Evolutionary conservation across 2,888 invertebrate genomes (phyloP), one percentile per base, ranked within the genome.

Genomic region (Eupithecia exiguata): DNA sequence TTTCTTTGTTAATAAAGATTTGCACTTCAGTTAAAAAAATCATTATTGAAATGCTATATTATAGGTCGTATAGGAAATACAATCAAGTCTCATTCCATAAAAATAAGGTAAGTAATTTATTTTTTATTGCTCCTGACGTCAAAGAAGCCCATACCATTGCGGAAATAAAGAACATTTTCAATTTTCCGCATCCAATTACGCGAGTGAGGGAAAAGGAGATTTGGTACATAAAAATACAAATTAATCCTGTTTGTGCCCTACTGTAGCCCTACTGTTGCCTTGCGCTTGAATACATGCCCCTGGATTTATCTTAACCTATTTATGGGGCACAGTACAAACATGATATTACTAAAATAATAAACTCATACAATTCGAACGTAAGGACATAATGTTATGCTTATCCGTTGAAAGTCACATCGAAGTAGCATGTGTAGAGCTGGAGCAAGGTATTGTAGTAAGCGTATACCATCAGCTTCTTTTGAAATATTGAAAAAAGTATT

Each of bases 151-250:
- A 30, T 25, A 14, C 16, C 18, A 35, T 18, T 18, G 58, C 16
- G 18, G 35, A 62, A 62, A 62, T 62, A 35, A 35, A n/a, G 62
- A 35, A 62, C 18, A 35, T 35, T 35, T 62, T 35, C 7, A 62
- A 62, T 7, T 9, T 62, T 62, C 35, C 35, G 35, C 18, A 35
- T 65, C 38, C 63, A 65, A 65, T 65, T 36, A 65, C n/a, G n/a
- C 63, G 38, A n/a, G n/a, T 36, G 10, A 38, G 63, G 63, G 21
- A n/a, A 38, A 65, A 38, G 63, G 36, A 36, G 21, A 38, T 65
- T 65, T 38, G 38, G 7, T 36, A 65, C 21, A 30, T 30, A 30
- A 30, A 38, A 21, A 65, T n/a, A 38, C 38, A 65, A 65, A 65
- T 21, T 65, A 65, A 65, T 38, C n/a, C 63, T 38, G 21, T 38